A percentile compares a stretch with the other conserved stretches of the same genome.
Evolutionary conservation across 1,140 invertebrate species (phyloP).

Genomic region (Caenorhabditis briggsae): DNA sequence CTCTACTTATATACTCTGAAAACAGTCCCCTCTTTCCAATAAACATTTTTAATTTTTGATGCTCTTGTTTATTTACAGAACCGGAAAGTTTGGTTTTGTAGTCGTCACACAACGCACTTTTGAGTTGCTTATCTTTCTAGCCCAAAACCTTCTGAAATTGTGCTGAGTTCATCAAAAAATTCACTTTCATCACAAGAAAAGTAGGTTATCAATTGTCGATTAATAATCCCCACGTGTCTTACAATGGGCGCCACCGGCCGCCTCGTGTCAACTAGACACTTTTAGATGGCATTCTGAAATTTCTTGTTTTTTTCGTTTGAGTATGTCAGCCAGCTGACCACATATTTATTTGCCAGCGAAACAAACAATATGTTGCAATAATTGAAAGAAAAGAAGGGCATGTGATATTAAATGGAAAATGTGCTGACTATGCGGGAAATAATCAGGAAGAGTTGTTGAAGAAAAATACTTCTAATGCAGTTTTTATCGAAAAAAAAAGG

Average conservation of each 20-base stretch:
- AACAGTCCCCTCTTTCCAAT: too few species aligned
- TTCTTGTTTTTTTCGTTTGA: not conserved
- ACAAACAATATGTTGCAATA: slow-evolving; percentile 2
- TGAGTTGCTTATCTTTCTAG: not conserved
- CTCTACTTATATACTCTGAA: too few species aligned
- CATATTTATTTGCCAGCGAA: not conserved
- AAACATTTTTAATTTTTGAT: too few species aligned
- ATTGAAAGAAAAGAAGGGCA: not conserved
- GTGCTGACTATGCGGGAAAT: slow-evolving; percentile 19
- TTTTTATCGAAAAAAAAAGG: not conserved
- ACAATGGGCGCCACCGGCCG: not conserved
- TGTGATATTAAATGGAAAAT: slow-evolving; percentile 18
- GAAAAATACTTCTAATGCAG: not conserved
- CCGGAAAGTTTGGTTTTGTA: not conserved
- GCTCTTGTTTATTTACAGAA: slow-evolving; percentile 13
- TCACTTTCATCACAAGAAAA: slow-evolving; percentile 43
- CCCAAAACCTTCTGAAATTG: not conserved
- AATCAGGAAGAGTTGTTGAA: slow-evolving; percentile 6
- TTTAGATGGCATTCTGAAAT: slow-evolving; percentile 18
- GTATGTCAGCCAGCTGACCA: not conserved
- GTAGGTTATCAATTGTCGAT: not conserved
- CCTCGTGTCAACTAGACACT: slow-evolving; percentile 37
- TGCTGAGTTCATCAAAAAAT: slow-evolving; percentile 46
- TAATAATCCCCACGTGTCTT: slow-evolving; percentile 31
- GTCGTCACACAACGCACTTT: not conserved